phyloP scores from a whole-genome alignment of 2,113 vertebrate genomes.

The Protomyctophum bolini region DNA sequence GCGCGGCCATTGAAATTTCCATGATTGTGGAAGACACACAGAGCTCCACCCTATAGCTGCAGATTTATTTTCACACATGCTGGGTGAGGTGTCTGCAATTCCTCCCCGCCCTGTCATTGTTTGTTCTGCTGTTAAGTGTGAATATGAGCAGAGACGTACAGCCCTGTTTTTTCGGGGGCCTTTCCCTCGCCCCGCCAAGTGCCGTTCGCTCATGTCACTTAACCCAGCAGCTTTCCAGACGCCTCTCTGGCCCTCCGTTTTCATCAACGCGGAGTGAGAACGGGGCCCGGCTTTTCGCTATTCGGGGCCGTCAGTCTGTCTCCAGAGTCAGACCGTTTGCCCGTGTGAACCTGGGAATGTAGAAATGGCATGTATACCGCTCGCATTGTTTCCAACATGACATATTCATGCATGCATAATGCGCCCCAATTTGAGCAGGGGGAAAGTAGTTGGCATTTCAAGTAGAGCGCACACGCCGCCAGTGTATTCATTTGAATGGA shows the following conservation, averaged over 20 bases:
- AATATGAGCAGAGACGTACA: slow-evolving; percentile 73
- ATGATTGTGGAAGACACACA: slow-evolving; percentile 76
- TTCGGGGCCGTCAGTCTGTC: slow-evolving; percentile 33
- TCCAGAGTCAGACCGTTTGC: slow-evolving; percentile 46
- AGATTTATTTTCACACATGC: slow-evolving; percentile 83
- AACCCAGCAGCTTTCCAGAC: slow-evolving; percentile 66
- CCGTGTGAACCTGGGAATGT: slow-evolving; percentile 39
- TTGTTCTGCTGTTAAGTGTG: slow-evolving; percentile 78
- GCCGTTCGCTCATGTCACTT: slow-evolving; percentile 61
- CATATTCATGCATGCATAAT: slow-evolving; percentile 51
- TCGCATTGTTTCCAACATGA: slow-evolving; percentile 34
- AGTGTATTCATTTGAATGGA: too few relatives aligned
- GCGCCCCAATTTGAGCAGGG: slow-evolving; percentile 20
- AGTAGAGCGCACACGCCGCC: not conserved
- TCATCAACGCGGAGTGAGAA: slow-evolving; percentile 44
- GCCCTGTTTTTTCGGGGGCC: slow-evolving; percentile 41
- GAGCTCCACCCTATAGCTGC: slow-evolving; percentile 75
- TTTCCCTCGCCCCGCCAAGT: slow-evolving; percentile 48
- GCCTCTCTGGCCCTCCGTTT: slow-evolving; percentile 45
- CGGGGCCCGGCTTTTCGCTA: slow-evolving; percentile 30
- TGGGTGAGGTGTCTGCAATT: slow-evolving; percentile 80
- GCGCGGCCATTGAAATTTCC: slow-evolving; percentile 71
- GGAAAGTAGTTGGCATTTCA: not conserved
- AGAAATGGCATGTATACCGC: slow-evolving; percentile 42
- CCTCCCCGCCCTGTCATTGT: slow-evolving; percentile 79